phyloP scores from a whole-genome alignment of 2,888 invertebrate genomes.

The Aleiodes alternator region DNA sequence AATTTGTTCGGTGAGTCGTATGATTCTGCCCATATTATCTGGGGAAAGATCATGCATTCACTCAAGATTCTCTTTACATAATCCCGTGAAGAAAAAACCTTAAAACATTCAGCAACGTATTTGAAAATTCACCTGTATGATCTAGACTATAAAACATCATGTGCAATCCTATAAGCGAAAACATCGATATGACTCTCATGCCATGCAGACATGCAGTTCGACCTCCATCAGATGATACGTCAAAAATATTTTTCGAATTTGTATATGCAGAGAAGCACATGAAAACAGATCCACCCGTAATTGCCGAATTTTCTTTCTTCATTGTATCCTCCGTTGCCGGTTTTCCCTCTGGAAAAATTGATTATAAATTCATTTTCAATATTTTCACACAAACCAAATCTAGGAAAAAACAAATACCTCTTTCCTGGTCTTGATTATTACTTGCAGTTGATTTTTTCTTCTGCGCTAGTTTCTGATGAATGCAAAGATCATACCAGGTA shows the following conservation, averaged over 20 bases:
- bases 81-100: too few relatives aligned
- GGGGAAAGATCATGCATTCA: not conserved
- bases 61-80: too few relatives aligned
- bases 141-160: slow-evolving; percentile 74
- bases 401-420: too few relatives aligned
- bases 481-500: slow-evolving; percentile 68
- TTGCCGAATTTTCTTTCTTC: not conserved
- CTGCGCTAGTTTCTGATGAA: slow-evolving; percentile 61
- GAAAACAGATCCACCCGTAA: slow-evolving; percentile 63
- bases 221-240: slow-evolving; percentile 65
- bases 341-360: too few relatives aligned
- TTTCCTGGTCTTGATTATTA: slow-evolving; percentile 55
- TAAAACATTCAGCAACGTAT: too few relatives aligned
- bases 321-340: too few relatives aligned
- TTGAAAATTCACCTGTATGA: slow-evolving; percentile 62
- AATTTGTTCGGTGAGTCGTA: slow-evolving; percentile 70
- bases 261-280: slow-evolving; percentile 77
- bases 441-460: slow-evolving; percentile 47
- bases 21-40: slow-evolving; percentile 72
- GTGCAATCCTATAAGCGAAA: slow-evolving; percentile 79
- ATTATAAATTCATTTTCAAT: too few relatives aligned
- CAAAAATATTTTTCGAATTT: slow-evolving; percentile 75
- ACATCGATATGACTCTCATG: slow-evolving; percentile 77
- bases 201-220: slow-evolving; percentile 76
- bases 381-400: too few relatives aligned